Conservation (phyloP, 2,797 vertebrate species). For the Kryptopterus vitreolus region DNA sequence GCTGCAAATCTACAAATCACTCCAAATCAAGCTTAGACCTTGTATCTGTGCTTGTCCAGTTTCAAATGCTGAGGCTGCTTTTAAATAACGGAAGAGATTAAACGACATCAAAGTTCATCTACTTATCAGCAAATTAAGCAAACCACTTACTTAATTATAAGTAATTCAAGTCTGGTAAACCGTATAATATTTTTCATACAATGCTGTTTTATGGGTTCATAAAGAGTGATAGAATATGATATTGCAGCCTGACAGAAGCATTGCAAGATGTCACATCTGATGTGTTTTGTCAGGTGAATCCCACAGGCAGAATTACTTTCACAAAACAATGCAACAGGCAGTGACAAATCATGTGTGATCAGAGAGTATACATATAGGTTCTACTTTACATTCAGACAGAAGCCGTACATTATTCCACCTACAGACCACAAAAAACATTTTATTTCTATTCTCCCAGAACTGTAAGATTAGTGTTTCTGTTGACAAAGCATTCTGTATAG, state of each 20-base stretch:
- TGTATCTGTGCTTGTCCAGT: background rate
- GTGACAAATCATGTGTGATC: background rate
- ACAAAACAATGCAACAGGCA: background rate
- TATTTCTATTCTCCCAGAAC: background rate
- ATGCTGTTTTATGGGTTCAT: background rate
- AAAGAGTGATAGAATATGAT: background rate
- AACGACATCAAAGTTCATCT: too few relatives aligned
- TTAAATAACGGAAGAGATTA: background rate
- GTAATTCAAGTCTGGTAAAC: background rate
- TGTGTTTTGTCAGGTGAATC: conserved; percentile 30
- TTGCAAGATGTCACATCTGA: conserved; percentile 7
- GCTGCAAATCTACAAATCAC: background rate
- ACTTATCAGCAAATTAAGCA: background rate
- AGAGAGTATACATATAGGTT: background rate
- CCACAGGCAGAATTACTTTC: conserved; percentile 29
- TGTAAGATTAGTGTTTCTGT: conserved; percentile 16
- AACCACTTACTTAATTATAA: background rate
- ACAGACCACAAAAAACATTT: background rate
- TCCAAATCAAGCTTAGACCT: background rate
- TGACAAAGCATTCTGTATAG: conserved; percentile 42
- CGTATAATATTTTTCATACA: conserved; percentile 11
- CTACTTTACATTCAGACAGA: background rate
- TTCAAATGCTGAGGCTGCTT: background rate
- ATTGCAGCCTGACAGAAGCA: conserved; percentile 24
- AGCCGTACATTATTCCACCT: background rate